Evolutionary conservation across 1,140 invertebrate genomes (phyloP).

Genomic region (Varroa destructor): DNA sequence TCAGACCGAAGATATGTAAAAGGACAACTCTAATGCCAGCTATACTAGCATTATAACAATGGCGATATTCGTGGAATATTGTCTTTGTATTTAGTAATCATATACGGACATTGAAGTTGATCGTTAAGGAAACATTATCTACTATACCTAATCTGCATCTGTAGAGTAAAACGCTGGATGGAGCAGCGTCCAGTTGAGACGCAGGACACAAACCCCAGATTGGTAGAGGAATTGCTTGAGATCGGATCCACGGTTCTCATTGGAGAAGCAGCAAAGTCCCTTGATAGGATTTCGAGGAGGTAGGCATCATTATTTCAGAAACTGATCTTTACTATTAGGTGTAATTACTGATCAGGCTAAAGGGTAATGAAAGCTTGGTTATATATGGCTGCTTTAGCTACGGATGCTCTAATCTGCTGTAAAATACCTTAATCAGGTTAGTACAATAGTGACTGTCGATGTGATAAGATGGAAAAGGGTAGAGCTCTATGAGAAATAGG

Average conservation of each 20-base stretch:
- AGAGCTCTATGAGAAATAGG: no score
- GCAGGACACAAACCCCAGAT: not conserved
- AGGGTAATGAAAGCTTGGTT: not conserved
- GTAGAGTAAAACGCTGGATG: slow-evolving; percentile 20
- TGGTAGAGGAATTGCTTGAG: slow-evolving; percentile 12
- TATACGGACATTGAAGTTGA: not conserved
- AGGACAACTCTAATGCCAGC: not conserved
- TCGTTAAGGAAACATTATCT: not conserved
- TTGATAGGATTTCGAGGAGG: not conserved
- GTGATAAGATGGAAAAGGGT: no score
- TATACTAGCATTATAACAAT: no score
- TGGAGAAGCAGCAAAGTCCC: not conserved
- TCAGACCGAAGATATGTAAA: not conserved
- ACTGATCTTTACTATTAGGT: not conserved
- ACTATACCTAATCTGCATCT: not conserved
- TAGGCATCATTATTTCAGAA: not conserved
- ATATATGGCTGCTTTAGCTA: not conserved
- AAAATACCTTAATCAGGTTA: not conserved
- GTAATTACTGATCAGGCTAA: not conserved
- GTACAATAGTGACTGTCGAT: not conserved
- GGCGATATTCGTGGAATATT: not conserved
- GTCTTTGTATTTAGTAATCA: not conserved
- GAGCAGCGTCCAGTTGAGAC: slow-evolving; percentile 3
- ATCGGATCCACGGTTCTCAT: not conserved
- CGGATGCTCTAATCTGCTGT: not conserved